These are phyloP conservation scores for Bombus waltoni DNA, from an alignment of 1,140 invertebrate species.

Conservation along the genomic window DNA sequence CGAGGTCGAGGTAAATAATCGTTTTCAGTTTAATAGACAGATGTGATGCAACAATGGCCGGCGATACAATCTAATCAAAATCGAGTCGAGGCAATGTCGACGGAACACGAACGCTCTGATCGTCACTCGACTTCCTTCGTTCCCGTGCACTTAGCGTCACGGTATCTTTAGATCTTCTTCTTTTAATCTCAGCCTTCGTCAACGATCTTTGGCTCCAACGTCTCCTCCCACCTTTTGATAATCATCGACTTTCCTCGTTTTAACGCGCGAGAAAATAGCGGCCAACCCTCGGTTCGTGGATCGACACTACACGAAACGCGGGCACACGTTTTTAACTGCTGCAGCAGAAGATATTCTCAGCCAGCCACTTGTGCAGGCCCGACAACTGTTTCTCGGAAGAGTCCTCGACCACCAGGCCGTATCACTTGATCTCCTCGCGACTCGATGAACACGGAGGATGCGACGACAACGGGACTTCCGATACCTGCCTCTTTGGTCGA, in stretches of 20 bases:
- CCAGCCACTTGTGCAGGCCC: constrained; percentile 74
- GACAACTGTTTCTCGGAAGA: constrained; percentile 59
- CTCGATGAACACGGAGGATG: constrained; percentile 66
- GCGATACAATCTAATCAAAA: background rate
- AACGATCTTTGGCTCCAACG: constrained; percentile 45
- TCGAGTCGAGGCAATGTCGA: background rate
- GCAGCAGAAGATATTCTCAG: constrained; percentile 76
- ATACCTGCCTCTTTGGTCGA: constrained; percentile 74
- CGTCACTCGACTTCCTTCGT: background rate
- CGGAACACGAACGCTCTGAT: background rate
- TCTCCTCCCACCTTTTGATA: background rate
- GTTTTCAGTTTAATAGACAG: background rate
- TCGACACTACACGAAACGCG: constrained; percentile 1
- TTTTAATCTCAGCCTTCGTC: constrained; percentile 6
- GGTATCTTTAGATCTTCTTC: background rate
- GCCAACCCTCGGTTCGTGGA: background rate
- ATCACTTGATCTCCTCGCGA: constrained; percentile 78
- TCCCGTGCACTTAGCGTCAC: background rate
- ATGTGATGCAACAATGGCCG: background rate
- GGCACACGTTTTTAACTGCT: constrained; percentile 61
- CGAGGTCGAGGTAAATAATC: constrained; percentile 9
- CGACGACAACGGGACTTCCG: constrained; percentile 63
- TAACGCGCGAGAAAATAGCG: too few relatives aligned
- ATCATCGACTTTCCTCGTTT: background rate
- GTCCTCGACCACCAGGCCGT: constrained; percentile 69